phyloP scores from a whole-genome alignment of 1,140 invertebrate genomes.

The Elymnias hypermnestra region DNA sequence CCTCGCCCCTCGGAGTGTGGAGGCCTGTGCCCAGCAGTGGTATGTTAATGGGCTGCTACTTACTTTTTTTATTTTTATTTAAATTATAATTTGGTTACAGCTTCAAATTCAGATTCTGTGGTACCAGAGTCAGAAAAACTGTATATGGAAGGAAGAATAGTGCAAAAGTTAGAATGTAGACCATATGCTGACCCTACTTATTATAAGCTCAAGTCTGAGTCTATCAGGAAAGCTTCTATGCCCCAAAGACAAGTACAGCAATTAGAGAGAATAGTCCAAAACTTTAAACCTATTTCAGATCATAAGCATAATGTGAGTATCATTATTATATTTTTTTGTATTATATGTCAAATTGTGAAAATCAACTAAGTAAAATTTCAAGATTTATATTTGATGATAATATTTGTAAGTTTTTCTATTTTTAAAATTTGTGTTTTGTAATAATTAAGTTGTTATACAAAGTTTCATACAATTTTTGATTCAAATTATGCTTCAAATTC shows the following conservation, averaged over 20 bases:
- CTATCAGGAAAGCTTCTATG: conserved; percentile 88
- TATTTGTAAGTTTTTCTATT: no score
- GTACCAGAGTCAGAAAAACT: conserved; percentile 89
- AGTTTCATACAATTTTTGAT: neutral
- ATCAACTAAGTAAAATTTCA: no score
- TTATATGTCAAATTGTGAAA: no score
- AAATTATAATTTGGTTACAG: no score
- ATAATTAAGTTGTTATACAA: no score
- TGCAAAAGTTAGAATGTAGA: conserved; percentile 94
- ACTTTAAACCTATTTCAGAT: conserved; percentile 92
- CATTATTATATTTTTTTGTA: no score
- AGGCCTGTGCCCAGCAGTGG: no score
- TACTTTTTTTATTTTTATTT: no score
- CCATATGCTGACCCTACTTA: conserved; percentile 93
- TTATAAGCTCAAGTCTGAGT: conserved; percentile 91
- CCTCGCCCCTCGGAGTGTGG: no score
- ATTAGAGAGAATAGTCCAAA: conserved; percentile 88
- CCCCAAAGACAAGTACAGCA: conserved; percentile 87
- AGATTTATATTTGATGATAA: no score
- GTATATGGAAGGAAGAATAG: conserved; percentile 93
- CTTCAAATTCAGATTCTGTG: conserved; percentile 78
- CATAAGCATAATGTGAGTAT: conserved; percentile 91
- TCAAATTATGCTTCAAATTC: neutral
- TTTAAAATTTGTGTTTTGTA: no score
- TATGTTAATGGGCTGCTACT: no score